These are phyloP conservation scores for Neostethus bicornis DNA, from an alignment of 2,797 vertebrate species.

Conservation along the genomic window DNA sequence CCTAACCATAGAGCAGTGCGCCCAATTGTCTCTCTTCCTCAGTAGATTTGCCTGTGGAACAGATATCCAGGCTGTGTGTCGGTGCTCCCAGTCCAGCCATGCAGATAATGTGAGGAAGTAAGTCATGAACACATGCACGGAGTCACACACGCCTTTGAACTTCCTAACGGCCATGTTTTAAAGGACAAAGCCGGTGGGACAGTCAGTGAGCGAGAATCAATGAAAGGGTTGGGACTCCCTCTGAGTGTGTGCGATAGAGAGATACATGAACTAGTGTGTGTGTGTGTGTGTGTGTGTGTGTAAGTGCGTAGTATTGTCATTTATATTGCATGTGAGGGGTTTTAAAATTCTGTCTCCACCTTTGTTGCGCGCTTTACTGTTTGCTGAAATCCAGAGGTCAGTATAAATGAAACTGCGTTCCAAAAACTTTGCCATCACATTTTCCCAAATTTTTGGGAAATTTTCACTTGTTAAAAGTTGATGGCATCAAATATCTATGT, in stretches of 20 bases:
- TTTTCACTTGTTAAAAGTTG: too few relatives aligned
- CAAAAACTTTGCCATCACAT: too few relatives aligned
- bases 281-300: slow-evolving; percentile 3
- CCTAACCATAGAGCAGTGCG: slow-evolving; percentile 30
- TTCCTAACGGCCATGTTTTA: slow-evolving; percentile 79
- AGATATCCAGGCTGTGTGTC: slow-evolving; percentile 68
- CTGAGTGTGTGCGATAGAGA: slow-evolving; percentile 34
- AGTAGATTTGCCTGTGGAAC: slow-evolving; percentile 39
- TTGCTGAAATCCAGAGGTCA: too few relatives aligned
- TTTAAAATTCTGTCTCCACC: background rate
- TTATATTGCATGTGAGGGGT: background rate
- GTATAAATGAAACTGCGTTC: too few relatives aligned
- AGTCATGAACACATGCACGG: slow-evolving; percentile 34
- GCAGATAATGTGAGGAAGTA: slow-evolving; percentile 59
- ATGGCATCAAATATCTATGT: too few relatives aligned
- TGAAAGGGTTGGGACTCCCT: slow-evolving; percentile 68
- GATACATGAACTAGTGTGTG: slow-evolving; percentile 28
- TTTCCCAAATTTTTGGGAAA: too few relatives aligned
- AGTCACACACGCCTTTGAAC: slow-evolving; percentile 60
- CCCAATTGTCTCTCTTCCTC: slow-evolving; percentile 12
- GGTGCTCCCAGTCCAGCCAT: slow-evolving; percentile 52
- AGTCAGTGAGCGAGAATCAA: slow-evolving; percentile 80
- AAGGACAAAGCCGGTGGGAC: slow-evolving; percentile 75
- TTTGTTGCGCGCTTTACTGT: too few relatives aligned
- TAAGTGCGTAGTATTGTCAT: slow-evolving; percentile 5